These are phyloP conservation scores for Heliothis peltigera DNA, from an alignment of 2,888 invertebrate genomes.

Conservation along the genomic window DNA sequence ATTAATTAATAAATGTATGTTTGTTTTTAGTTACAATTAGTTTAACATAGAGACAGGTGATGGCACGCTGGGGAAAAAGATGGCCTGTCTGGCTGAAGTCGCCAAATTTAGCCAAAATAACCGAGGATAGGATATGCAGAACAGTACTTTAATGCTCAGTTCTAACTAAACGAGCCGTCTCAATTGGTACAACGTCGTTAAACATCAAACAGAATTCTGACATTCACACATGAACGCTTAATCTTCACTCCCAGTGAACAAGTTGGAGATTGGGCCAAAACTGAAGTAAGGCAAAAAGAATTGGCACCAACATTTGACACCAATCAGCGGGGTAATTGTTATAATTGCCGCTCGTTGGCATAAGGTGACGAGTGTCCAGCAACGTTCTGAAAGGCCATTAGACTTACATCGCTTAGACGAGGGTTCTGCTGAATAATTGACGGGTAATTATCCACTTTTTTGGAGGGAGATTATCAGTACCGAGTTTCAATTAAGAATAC, in stretches of 20 bases:
- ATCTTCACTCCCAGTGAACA: neutral
- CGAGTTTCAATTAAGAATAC: conserved; percentile 14
- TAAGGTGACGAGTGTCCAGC: conserved; percentile 3
- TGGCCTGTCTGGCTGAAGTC: no score
- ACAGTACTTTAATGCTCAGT: no score
- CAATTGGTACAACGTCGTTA: no score
- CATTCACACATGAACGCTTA: neutral
- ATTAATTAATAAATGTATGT: no score
- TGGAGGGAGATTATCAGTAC: conserved; percentile 7
- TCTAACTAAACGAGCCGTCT: no score
- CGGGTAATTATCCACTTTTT: conserved; percentile 12
- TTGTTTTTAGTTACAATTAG: no score
- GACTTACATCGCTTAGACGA: conserved; percentile 13
- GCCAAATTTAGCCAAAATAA: no score
- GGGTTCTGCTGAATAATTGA: conserved; percentile 37
- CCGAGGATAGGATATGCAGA: no score
- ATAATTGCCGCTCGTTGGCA: conserved; percentile 19
- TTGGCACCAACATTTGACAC: conserved; percentile 18
- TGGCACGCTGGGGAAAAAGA: no score
- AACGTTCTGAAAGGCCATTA: conserved; percentile 6
- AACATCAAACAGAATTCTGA: no score
- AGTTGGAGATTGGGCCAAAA: neutral
- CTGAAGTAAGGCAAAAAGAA: neutral
- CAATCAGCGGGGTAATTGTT: conserved; percentile 8
- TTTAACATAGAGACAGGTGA: no score